A percentile compares a stretch with the other conserved stretches of the same genome.
Evolutionary conservation across 2,888 invertebrate species (phyloP).

Genomic region (Zhuqinia jingwanae): DNA sequence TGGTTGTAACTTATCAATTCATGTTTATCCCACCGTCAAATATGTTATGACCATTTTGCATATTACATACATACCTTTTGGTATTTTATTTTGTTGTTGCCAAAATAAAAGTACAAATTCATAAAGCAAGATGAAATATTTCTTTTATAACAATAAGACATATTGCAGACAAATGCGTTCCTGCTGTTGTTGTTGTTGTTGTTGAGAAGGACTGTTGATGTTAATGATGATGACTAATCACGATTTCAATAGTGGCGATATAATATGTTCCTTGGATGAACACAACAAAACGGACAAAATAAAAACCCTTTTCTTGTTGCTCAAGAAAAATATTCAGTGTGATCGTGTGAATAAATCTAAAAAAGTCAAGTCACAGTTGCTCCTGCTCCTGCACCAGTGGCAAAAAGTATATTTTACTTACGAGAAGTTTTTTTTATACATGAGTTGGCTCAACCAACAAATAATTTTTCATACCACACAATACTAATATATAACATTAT

Average conservation of each 20-base stretch:
- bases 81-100: not conserved
- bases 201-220: not conserved
- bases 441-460: slow-evolving; percentile 19
- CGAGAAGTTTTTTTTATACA: not conserved
- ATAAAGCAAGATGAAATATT: too few species aligned
- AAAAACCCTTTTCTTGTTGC: slow-evolving; percentile 9
- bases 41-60: too few species aligned
- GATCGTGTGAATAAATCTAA: slow-evolving; percentile 12
- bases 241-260: not conserved
- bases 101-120: not conserved
- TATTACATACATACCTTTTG: too few species aligned
- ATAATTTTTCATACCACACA: slow-evolving; percentile 45
- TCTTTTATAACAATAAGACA: not conserved
- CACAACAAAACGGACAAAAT: slow-evolving; percentile 10
- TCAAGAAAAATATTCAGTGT: not conserved
- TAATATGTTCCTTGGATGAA: too few species aligned
- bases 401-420: not conserved
- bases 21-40: too few species aligned
- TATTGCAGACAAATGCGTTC: not conserved
- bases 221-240: not conserved
- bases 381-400: not conserved
- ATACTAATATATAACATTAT: not conserved
- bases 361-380: slow-evolving; percentile 13
- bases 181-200: not conserved
- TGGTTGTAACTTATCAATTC: too few species aligned